These are phyloP conservation scores for Falco naumanni DNA, from an alignment of 2,797 vertebrate species.

Conservation along the genomic window DNA sequence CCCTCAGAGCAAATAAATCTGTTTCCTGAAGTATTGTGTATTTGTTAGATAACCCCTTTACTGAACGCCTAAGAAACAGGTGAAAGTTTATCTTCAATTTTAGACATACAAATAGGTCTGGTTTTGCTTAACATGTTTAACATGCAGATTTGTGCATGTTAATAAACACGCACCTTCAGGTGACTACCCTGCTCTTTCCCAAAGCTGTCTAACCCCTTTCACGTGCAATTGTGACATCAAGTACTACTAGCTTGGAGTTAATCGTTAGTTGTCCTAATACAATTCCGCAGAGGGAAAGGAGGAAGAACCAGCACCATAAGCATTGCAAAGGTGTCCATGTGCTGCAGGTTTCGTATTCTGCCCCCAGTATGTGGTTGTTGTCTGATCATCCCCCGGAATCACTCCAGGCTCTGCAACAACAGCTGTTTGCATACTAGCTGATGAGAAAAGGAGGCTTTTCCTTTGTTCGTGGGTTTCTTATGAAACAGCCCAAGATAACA, in stretches of 20 bases:
- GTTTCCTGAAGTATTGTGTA: background rate
- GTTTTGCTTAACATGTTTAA: too few species aligned
- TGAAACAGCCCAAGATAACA: background rate
- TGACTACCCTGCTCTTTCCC: background rate
- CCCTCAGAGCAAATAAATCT: background rate
- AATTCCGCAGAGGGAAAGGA: background rate
- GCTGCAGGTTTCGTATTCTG: background rate
- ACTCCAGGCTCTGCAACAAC: background rate
- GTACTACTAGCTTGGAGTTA: background rate
- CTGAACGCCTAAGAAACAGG: background rate
- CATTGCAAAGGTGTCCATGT: fast-evolving
- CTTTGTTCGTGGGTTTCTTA: fast-evolving
- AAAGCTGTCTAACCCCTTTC: background rate
- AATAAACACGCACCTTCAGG: fast-evolving
- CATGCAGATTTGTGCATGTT: background rate
- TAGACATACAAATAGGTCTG: background rate
- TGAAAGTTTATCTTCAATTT: background rate
- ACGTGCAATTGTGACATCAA: background rate
- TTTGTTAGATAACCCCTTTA: background rate
- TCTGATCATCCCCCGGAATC: background rate
- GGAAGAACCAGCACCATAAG: background rate
- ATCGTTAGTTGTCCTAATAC: background rate
- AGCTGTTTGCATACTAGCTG: background rate
- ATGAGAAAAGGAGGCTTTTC: background rate
- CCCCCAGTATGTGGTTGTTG: fast-evolving